Percentiles rank a stretch among this genome's conserved stretches.
phyloP scores from a whole-genome alignment of 2,888 invertebrate genomes.

The Lasioglossum pauxillum region DNA sequence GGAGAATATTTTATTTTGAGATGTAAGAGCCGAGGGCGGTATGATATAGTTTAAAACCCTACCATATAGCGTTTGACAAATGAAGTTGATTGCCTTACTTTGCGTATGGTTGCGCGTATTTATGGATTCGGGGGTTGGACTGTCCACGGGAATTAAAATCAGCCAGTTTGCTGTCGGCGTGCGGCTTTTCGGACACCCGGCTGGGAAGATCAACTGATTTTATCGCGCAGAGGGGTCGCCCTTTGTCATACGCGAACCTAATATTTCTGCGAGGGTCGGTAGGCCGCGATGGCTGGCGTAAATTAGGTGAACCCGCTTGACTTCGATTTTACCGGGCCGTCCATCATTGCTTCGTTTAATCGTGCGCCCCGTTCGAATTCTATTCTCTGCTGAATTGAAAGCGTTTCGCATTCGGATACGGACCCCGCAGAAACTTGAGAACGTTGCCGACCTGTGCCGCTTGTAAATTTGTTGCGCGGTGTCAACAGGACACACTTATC shows the following conservation, averaged over 20 bases:
- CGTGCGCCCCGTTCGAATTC: not conserved
- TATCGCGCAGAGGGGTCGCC: constrained; percentile 19
- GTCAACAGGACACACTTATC: constrained; percentile 29
- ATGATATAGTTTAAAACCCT: not conserved
- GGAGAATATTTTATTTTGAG: not conserved
- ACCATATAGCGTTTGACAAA: not conserved
- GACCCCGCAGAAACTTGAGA: not conserved
- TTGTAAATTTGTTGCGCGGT: constrained; percentile 28
- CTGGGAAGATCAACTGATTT: constrained; percentile 62
- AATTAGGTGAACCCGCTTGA: constrained; percentile 57
- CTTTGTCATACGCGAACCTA: constrained; percentile 52
- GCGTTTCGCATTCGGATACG: not conserved
- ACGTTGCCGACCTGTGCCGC: not conserved
- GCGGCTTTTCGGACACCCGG: constrained; percentile 70
- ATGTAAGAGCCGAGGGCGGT: not conserved
- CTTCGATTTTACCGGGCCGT: constrained; percentile 19
- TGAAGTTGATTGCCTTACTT: constrained; percentile 20
- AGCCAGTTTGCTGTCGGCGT: constrained; percentile 76
- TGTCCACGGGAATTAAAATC: constrained; percentile 78
- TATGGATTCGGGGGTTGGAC: constrained; percentile 73
- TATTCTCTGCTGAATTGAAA: not conserved
- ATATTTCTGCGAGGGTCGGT: constrained; percentile 61
- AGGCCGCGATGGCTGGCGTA: constrained; percentile 32
- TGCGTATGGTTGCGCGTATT: constrained; percentile 66
- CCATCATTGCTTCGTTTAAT: constrained; percentile 34